Base-by-base conservation (phyloP, 2,888 invertebrate genomes). In the Linhomoeus sp. region DNA sequence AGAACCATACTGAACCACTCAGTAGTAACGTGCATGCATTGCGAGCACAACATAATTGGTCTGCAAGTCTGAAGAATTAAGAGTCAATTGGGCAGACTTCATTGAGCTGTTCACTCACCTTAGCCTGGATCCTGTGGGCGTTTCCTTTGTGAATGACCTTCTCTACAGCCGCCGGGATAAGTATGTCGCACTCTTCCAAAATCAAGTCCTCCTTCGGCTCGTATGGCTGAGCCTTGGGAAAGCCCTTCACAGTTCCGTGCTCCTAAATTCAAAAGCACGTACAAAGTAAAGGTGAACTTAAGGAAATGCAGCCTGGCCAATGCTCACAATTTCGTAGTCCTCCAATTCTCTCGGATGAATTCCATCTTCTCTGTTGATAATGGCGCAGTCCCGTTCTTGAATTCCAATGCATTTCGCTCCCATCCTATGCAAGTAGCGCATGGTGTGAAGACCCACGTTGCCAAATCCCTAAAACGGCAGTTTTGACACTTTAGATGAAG, bases 371-470 rank as follows among this genome's bases (percentile, higher is more conserved):
- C 77, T 74, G 72, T 88, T 92, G 67, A 71, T 73, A 60, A 97
- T 80, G 50, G 81, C 75, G 43, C 84, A 82, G 65, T 88, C 85
- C 56, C 77, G 75, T 69, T 97, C 94, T 58, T 83, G 77, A 52
- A 97, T 73, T 42, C 94, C 94, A 59, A 90, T 78, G 64, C 87
- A 81, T 56, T 77, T 80, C 50, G 86, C 88, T 1, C 94, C 94
- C 40, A 84, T 86, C 55, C 23, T 77, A 57, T 81, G 80, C 12
- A 92, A 75, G 70, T 88, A 94, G 51, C 88, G 77, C 77, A 86
- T 84, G 2, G 87, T 81, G 73, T 90, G 87, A 46, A 90, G 76
- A 48, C 94, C 94, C 45, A 97, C 94, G 70, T 97, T 97, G 73
- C 92, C 92, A 68, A 90, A 86, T 46, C 90, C 92, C 74, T 86